Base-by-base conservation (phyloP, 2,797 vertebrate species). In the Sebastes iracundus region DNA sequence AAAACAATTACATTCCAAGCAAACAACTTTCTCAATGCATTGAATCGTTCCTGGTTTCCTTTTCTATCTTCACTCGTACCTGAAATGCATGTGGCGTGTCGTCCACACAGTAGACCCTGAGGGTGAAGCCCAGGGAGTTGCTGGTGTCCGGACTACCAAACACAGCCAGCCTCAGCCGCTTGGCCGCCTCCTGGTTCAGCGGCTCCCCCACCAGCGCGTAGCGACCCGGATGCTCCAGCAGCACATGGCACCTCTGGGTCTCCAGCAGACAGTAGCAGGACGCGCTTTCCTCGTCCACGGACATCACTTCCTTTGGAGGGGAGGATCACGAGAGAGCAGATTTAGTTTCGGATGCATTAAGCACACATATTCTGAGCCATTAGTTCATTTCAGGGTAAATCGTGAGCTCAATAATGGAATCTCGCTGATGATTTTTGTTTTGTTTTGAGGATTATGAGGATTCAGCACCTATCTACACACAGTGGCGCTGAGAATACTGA, bases 51-150 rank as follows among this genome's bases (percentile, higher is more conserved):
- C 46, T 11, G 7, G 2, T 16, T 23, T 61, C 55, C 16, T 2
- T 38, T 20, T 7, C 6, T 5, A 14, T 59, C 30, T 13, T 42
- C 52, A 22, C 3, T 49, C 92, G 85, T 93, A 99, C 98, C 97
- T 99, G 98, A 93, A 99, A 99, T 1, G 97, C 97, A 80, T 97
- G 97, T 28, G 98, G 98, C 13, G 97, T 99, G 92, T 99, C 98
- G 89, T 99, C 98, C 92, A 99, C 96, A 75, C 98, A 99, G 95
- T 99, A 99, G 72, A 99, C 98, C 82, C 98, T 96, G 93, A 99
- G 93, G 92, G 95, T 97, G 95, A 99, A 99, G 94, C 98, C 97
- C 93, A 97, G 91, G 73, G 97, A 95, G 88, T 96, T 97, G 93
- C 96, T 93, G 80, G 72, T 18, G 22, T 98, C 98, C 80, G 97